These are phyloP conservation scores for Pocota personata DNA, from an alignment of 2,888 invertebrate genomes.

Conservation along the genomic window DNA sequence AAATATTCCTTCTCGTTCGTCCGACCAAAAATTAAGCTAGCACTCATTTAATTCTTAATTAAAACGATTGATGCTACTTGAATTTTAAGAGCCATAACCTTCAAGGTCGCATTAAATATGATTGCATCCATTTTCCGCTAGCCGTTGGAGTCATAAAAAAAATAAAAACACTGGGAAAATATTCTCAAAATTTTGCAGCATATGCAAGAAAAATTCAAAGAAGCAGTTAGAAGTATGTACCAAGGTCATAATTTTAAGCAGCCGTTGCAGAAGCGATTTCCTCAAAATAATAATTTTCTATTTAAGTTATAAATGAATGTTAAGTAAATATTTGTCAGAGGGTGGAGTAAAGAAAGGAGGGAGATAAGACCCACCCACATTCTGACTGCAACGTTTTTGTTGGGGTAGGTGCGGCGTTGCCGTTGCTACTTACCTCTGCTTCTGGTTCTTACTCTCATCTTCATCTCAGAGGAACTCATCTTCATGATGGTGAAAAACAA, in stretches of 20 bases:
- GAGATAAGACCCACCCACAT: conserved; percentile 21
- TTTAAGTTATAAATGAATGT: conserved; percentile 60
- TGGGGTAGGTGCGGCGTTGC: conserved; percentile 7
- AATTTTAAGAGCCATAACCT: conserved; percentile 41
- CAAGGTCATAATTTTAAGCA: conserved; percentile 41
- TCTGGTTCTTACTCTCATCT: background rate
- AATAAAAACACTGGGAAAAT: background rate
- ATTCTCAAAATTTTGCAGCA: conserved; percentile 4
- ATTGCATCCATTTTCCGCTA: conserved; percentile 34
- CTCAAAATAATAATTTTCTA: conserved; percentile 48
- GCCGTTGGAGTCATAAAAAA: background rate
- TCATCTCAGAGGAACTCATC: conserved; percentile 30
- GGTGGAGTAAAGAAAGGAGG: background rate
- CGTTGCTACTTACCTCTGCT: conserved; percentile 4
- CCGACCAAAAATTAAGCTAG: conserved; percentile 34
- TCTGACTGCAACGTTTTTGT: background rate
- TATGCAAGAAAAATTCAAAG: conserved; percentile 1
- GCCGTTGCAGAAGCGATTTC: conserved; percentile 29
- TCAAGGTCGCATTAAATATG: conserved; percentile 63
- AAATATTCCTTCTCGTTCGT: conserved; percentile 18
- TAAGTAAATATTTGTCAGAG: conserved; percentile 56
- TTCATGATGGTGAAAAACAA: conserved; percentile 40
- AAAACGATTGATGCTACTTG: conserved; percentile 59
- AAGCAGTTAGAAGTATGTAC: conserved; percentile 10
- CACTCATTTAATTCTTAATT: conserved; percentile 58